Conservation (phyloP, 2,888 invertebrate genomes). For the Adelognathus sp. region DNA sequence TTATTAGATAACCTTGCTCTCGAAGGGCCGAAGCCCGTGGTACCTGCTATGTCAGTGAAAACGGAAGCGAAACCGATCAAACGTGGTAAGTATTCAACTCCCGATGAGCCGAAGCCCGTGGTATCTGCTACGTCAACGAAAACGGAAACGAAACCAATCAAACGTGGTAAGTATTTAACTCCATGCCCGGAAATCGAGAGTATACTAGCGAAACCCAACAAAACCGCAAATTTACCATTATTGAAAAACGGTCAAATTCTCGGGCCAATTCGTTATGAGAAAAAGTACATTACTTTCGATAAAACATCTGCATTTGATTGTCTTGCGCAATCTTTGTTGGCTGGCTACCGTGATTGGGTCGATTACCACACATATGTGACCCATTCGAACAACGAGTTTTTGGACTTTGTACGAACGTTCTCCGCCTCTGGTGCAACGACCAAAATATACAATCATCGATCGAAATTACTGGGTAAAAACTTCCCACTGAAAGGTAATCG, state of each 20-base stretch:
- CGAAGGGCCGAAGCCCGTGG: no score
- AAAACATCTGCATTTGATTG: conserved; percentile 37
- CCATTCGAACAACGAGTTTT: not conserved
- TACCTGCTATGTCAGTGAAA: no score
- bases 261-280: not conserved
- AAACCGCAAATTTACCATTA: not conserved
- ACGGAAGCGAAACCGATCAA: no score
- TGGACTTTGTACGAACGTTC: conserved; percentile 8
- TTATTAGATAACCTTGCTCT: no score
- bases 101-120: no score
- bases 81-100: conserved; percentile 31
- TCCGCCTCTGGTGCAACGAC: conserved; percentile 2
- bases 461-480: not conserved
- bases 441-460: conserved; percentile 1
- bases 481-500: not conserved
- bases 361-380: no score
- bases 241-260: conserved; percentile 21
- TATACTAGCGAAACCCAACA: not conserved
- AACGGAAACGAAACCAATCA: no score
- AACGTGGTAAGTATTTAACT: conserved; percentile 30
- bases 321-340: not conserved
- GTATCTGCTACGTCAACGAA: no score
- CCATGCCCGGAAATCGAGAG: conserved; percentile 24
- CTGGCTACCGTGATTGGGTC: not conserved
- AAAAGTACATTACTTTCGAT: not conserved